phyloP scores from a whole-genome alignment of 2,888 invertebrate species.

The Pherbina coryleti region DNA sequence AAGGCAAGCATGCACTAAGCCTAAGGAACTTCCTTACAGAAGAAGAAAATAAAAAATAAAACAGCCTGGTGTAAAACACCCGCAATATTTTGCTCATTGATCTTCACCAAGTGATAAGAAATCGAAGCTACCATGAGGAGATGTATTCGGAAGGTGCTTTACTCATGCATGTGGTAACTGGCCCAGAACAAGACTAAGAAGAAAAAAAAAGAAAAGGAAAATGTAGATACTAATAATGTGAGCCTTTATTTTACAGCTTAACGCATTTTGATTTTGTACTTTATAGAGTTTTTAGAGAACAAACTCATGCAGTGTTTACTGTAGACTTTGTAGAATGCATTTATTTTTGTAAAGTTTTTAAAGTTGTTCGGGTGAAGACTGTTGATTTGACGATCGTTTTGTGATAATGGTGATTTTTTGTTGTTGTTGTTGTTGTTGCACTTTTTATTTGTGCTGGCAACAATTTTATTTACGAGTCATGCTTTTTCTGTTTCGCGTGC shows the following conservation, averaged over 20 bases:
- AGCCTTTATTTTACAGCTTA: constrained; percentile 8
- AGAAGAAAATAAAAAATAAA: not conserved
- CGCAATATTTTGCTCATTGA: constrained; percentile 35
- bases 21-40: not conserved
- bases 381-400: not conserved
- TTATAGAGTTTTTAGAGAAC: too few relatives aligned
- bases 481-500: constrained; percentile 49
- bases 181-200: not conserved
- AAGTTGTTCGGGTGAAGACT: not conserved
- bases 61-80: constrained; percentile 32
- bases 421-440: constrained; percentile 8
- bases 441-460: constrained; percentile 49
- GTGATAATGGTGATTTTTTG: not conserved
- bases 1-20: not conserved
- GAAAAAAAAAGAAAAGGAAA: too few relatives aligned
- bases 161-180: not conserved
- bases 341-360: not conserved
- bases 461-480: constrained; percentile 62
- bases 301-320: too few relatives aligned
- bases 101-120: constrained; percentile 35
- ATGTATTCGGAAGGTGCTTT: not conserved
- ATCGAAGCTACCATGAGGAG: not conserved
- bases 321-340: not conserved
- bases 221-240: constrained; percentile 7
- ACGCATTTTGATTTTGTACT: too few relatives aligned